A percentile compares a stretch with the other conserved stretches of the same genome.
Conservation (phyloP, 2,113 vertebrate species). For the Vimba vimba region DNA sequence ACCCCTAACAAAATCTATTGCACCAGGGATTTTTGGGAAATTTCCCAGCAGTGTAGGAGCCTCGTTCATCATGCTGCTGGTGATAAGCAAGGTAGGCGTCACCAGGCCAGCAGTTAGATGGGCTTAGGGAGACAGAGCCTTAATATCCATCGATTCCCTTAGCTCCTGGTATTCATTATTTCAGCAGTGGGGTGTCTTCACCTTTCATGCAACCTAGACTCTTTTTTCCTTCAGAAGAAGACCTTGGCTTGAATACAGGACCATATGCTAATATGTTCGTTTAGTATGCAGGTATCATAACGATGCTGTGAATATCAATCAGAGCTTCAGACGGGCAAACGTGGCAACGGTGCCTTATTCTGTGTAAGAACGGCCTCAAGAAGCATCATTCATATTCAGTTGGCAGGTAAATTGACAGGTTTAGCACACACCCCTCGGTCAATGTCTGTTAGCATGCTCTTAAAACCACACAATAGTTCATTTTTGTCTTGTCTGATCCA, state of each 20-base stretch:
- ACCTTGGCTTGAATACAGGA: constrained; percentile 48
- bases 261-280: constrained; percentile 58
- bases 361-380: constrained; percentile 11
- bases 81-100: constrained; percentile 59
- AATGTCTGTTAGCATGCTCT: constrained; percentile 39
- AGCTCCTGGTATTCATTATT: constrained; percentile 51
- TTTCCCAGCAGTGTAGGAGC: constrained; percentile 45
- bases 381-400: constrained; percentile 44
- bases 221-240: constrained; percentile 34
- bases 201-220: constrained; percentile 44
- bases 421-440: constrained; percentile 33
- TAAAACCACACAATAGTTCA: constrained; percentile 16
- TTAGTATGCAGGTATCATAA: constrained; percentile 59
- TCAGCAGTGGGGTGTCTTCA: constrained; percentile 38
- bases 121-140: constrained; percentile 45
- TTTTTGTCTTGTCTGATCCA: constrained; percentile 30
- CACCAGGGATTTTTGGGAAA: constrained; percentile 54
- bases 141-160: constrained; percentile 56
- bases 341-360: constrained; percentile 48
- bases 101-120: constrained; percentile 42
- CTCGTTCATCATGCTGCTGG: constrained; percentile 52
- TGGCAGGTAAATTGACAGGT: constrained; percentile 43
- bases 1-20: constrained; percentile 52
- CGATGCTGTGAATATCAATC: constrained; percentile 60
- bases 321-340: constrained; percentile 48